A percentile compares a stretch with the other conserved stretches of the same genome.
phyloP scores from a whole-genome alignment of 2,797 vertebrate species.

The Triplophysa bombifrons region DNA sequence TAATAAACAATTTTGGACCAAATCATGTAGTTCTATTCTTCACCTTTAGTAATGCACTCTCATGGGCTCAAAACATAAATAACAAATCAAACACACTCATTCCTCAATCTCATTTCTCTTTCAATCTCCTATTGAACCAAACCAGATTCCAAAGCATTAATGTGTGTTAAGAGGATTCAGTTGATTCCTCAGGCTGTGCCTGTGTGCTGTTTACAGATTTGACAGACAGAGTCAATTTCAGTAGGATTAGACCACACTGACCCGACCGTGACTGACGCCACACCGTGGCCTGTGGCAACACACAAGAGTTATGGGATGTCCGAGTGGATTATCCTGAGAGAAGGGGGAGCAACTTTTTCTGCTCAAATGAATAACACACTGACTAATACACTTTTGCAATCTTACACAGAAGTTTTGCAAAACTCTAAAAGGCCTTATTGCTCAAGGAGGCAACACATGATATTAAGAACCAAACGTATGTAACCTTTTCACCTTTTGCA shows the following conservation, averaged over 20 bases:
- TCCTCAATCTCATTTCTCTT: background rate
- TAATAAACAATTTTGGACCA: background rate
- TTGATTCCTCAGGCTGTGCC: conserved; percentile 11
- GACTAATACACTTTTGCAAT: background rate
- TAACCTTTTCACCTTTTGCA: background rate
- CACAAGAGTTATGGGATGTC: conserved; percentile 30
- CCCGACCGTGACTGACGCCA: conserved; percentile 35
- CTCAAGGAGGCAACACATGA: background rate
- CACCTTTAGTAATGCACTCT: background rate
- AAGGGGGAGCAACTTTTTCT: background rate
- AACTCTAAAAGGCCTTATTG: background rate
- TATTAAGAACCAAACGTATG: background rate
- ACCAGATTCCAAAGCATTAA: conserved; percentile 1
- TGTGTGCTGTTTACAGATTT: conserved; percentile 38
- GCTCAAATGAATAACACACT: background rate
- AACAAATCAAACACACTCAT: background rate
- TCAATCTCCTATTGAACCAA: conserved; percentile 6
- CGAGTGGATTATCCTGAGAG: conserved; percentile 22
- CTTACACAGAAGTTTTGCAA: background rate
- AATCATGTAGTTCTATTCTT: background rate
- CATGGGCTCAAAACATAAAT: background rate
- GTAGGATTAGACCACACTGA: conserved; percentile 40
- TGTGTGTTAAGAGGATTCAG: conserved; percentile 26
- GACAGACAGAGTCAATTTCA: conserved; percentile 41
- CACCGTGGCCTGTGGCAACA: conserved; percentile 20